Evolutionary conservation across 2,113 vertebrate species (phyloP).

Genomic region (Orycteropus afer): DNA sequence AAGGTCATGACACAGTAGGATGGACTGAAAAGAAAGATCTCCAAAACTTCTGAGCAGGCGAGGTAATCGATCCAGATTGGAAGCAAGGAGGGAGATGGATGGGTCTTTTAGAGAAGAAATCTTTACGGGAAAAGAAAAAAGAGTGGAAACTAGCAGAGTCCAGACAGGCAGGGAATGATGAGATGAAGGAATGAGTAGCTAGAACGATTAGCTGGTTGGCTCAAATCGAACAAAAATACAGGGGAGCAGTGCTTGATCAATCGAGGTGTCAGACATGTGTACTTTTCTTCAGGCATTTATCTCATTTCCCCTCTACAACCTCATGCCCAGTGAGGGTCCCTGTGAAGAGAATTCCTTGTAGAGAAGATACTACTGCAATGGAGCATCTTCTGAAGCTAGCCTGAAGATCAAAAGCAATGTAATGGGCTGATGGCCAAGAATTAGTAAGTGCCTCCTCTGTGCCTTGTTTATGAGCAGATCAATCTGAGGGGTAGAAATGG

Average conservation of each 20-base stretch:
- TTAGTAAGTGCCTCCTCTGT: slow-evolving; percentile 18
- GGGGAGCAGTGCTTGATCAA: not conserved
- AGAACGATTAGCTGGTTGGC: not conserved
- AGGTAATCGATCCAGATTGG: not conserved
- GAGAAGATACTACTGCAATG: not conserved
- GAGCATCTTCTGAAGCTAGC: slow-evolving; percentile 12
- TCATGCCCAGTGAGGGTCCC: not conserved
- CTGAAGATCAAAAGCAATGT: not conserved
- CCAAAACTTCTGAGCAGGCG: not conserved
- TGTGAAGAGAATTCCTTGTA: not conserved
- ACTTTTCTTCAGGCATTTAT: not conserved
- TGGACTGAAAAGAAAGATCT: not conserved
- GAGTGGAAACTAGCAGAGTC: not conserved
- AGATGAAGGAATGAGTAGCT: not conserved
- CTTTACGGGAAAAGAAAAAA: not conserved
- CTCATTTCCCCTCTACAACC: not conserved
- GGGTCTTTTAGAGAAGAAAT: not conserved
- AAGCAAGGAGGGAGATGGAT: not conserved
- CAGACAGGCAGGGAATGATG: not conserved
- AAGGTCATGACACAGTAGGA: not conserved
- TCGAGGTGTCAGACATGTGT: not conserved
- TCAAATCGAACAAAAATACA: not conserved
- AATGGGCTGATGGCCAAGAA: not conserved
- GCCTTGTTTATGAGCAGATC: slow-evolving; percentile 3
- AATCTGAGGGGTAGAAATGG: not conserved